Evolutionary conservation across 2,888 invertebrate genomes (phyloP).

Genomic region (Onthophagus sagittarius): DNA sequence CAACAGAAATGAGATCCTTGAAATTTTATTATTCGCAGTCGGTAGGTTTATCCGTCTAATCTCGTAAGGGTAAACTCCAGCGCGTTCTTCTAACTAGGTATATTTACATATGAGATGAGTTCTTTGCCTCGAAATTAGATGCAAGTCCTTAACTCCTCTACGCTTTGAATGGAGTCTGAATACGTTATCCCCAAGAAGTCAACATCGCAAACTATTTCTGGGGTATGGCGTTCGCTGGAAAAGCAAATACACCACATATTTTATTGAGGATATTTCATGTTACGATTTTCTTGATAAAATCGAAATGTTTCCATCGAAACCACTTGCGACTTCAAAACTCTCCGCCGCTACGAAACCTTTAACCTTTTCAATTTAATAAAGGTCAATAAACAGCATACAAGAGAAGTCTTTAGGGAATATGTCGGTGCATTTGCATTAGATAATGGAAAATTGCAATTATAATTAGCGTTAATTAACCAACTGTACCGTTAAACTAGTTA

Average conservation of each 20-base stretch:
- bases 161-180: neutral
- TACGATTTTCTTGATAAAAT: neutral
- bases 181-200: neutral
- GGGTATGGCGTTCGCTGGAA: neutral
- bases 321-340: neutral
- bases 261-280: neutral
- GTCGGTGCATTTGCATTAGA: slow-evolving; percentile 24
- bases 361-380: neutral
- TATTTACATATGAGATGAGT: slow-evolving; percentile 11
- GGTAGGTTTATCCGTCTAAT: slow-evolving; percentile 8
- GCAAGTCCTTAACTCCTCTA: slow-evolving; percentile 4
- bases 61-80: slow-evolving; percentile 13
- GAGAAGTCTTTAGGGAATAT: slow-evolving; percentile 11
- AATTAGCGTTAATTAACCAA: slow-evolving; percentile 23
- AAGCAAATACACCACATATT: neutral
- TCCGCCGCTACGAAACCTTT: neutral
- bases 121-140: slow-evolving; percentile 8
- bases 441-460: slow-evolving; percentile 28
- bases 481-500: neutral
- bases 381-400: neutral
- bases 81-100: slow-evolving; percentile 8
- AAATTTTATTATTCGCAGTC: slow-evolving; percentile 18
- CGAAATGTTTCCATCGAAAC: neutral
- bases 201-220: neutral
- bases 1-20: neutral